Base-by-base conservation (phyloP, 2,888 invertebrate species). In the Molorchus minor region DNA sequence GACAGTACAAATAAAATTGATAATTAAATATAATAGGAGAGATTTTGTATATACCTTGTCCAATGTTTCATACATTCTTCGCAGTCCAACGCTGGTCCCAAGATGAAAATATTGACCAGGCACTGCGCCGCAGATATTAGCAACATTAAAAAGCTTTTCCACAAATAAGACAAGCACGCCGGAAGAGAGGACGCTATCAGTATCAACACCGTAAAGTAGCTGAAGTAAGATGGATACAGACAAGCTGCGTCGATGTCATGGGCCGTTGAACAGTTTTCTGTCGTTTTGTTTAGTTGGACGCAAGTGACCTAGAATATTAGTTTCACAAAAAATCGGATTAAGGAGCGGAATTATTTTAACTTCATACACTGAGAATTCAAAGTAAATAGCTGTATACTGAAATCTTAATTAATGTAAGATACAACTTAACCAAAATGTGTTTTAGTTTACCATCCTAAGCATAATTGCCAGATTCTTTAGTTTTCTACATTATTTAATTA, bases 181-280 rank as follows among this genome's bases (percentile, higher is more conserved):
- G 91, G 87, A 70, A 91, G 85, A 16, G 91, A 87, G 44, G 88
- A 85, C 2, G 88, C 87, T 59, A 91, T 84, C 59, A 92, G 78
- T 58, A 89, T 87, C 59, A 91, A 81, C 46, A 90, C 87, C 46
- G 86, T 85, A 76, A 88, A 88, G 77, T 88, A 87, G 65, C 88
- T 87, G 78, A 90, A 87, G 78, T 91, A 92, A 43, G 89, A 89
- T 35, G 91, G 91, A 77, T 88, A 88, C 30, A 86, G 82, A 72
- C 88, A 89, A 20, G 80, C 78, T 3, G 78, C 73, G 19, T 80
- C 76, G 58, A 81, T 79, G 45, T 78, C 79, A 20, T 74, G 75
- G 2, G 72, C 68, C 21, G 70, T 56, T 15, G 78, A 75, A 65
- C 79, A 79, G 57, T 79, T 80, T 47, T 72, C 71, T 46, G 71